Conservation (phyloP, 2,113 vertebrate genomes). For the Noturus placidus region DNA sequence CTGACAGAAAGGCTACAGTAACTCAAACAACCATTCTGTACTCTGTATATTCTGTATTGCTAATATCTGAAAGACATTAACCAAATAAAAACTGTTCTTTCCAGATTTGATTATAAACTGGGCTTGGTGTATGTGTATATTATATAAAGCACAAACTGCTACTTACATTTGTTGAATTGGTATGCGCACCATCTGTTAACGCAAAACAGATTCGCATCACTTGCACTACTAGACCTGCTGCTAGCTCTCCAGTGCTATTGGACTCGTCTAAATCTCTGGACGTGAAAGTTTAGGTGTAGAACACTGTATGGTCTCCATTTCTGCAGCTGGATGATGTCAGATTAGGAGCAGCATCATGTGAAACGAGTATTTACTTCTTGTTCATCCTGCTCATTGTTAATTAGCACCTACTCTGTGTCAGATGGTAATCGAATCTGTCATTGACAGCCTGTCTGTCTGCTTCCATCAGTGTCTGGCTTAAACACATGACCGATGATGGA, state of each 20-base stretch:
- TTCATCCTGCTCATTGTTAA: constrained; percentile 27
- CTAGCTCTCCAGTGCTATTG: neutral
- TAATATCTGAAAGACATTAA: no score
- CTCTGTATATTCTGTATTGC: no score
- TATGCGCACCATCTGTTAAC: neutral
- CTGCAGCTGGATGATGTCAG: neutral
- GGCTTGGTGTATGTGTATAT: no score
- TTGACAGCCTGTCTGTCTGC: constrained; percentile 29
- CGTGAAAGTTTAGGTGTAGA: neutral
- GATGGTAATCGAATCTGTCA: constrained; percentile 27
- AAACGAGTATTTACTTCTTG: neutral
- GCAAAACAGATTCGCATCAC: neutral
- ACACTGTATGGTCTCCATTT: neutral
- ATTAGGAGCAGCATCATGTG: neutral
- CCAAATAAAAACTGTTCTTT: neutral
- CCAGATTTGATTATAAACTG: neutral
- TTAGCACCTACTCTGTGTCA: constrained; percentile 19
- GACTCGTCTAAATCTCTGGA: neutral
- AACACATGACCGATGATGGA: constrained; percentile 23
- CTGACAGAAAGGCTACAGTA: no score
- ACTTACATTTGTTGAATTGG: neutral
- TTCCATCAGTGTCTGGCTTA: constrained; percentile 23
- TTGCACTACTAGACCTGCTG: neutral
- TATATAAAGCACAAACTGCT: no score
- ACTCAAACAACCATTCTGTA: no score